phyloP scores from a whole-genome alignment of 2,888 invertebrate species.

The Euclidia mi region DNA sequence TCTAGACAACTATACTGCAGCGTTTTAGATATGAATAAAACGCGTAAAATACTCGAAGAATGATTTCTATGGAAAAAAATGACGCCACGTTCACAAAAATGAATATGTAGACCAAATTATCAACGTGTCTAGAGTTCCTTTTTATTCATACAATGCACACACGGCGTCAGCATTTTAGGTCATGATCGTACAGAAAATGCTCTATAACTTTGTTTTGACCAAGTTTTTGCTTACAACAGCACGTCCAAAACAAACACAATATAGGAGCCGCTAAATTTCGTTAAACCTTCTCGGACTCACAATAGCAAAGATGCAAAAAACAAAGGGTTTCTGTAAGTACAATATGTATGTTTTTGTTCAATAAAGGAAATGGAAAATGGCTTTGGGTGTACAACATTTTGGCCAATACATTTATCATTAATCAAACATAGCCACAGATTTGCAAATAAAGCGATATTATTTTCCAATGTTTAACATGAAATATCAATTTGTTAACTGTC shows the following conservation, averaged over 20 bases:
- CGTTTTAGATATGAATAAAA: no score
- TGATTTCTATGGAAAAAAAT: no score
- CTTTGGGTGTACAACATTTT: slow-evolving; percentile 1
- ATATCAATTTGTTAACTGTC: no score
- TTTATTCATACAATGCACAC: slow-evolving; percentile 8
- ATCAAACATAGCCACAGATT: no score
- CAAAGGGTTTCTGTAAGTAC: slow-evolving; percentile 13
- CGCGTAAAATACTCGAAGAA: no score
- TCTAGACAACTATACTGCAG: no score
- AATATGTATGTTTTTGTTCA: slow-evolving; percentile 5
- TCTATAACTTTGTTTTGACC: slow-evolving; percentile 21
- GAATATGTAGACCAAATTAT: not conserved
- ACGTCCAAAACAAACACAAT: slow-evolving; percentile 24
- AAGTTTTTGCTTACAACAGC: slow-evolving; percentile 22
- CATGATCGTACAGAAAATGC: slow-evolving; percentile 13
- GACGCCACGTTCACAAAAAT: no score
- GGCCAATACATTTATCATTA: not conserved
- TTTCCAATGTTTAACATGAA: no score
- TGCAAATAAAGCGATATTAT: no score
- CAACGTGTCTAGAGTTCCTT: not conserved
- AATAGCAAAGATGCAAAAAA: slow-evolving; percentile 20
- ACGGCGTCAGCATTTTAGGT: slow-evolving; percentile 13
- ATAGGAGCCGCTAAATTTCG: slow-evolving; percentile 15
- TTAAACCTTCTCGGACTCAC: slow-evolving; percentile 12
- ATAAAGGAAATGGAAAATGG: not conserved